Conservation (phyloP, 2,113 vertebrate genomes). For the Pipra filicauda region DNA sequence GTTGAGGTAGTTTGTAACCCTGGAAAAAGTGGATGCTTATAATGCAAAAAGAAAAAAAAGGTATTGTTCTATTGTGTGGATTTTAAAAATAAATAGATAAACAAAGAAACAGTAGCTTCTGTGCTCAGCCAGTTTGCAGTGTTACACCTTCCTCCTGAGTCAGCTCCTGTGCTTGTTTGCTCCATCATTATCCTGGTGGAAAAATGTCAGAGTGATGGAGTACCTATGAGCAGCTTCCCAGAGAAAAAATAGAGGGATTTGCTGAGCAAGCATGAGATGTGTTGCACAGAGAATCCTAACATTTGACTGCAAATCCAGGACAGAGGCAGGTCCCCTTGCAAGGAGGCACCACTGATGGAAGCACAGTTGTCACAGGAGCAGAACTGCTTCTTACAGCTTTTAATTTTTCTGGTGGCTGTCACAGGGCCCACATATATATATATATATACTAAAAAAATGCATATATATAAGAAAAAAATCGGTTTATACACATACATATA, state of each 20-base stretch:
- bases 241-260: constrained; percentile 42
- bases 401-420: background rate
- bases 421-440: background rate
- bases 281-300: constrained; percentile 56
- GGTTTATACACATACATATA: background rate
- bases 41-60: background rate
- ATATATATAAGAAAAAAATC: background rate
- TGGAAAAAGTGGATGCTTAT: background rate
- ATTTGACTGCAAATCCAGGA: constrained; percentile 38
- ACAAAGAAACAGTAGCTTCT: background rate
- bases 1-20: background rate
- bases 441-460: background rate
- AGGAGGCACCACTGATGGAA: background rate
- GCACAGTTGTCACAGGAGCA: background rate
- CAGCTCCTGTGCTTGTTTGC: constrained; percentile 66
- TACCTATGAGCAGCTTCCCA: constrained; percentile 53
- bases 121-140: constrained; percentile 5
- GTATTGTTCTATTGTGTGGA: background rate
- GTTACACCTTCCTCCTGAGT: constrained; percentile 58
- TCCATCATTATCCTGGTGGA: constrained; percentile 60
- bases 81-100: background rate
- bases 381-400: background rate
- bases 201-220: constrained; percentile 73
- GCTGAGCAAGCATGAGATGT: constrained; percentile 46
- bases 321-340: background rate